Base-by-base conservation (phyloP, 2,797 vertebrate species). In the Lepidocolaptes lacrymiger region DNA sequence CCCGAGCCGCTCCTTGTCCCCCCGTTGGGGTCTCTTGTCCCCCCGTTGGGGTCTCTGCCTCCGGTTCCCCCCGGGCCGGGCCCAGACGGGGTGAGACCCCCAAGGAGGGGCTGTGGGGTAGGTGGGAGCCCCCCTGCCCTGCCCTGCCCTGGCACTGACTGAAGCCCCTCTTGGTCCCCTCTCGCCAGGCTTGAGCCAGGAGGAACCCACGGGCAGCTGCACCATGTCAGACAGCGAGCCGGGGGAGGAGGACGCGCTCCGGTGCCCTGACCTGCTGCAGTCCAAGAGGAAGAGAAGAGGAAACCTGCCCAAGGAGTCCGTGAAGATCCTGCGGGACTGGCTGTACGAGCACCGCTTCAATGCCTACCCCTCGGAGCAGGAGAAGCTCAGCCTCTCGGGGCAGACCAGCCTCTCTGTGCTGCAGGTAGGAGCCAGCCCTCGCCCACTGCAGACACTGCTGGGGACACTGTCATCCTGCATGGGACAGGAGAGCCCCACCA, bases 301-400 rank as follows among this genome's bases (percentile, higher is more conserved):
- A 80, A 99, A 99, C 92, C 98, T 99, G 64, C 99, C 99, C 37
- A 99, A 99, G 95, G 99, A 99, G 95, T 98, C 99, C 0, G 99
- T 99, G 93, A 98, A 99, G 97, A 99, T 99, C 89, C 98, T 99
- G 27, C 98, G 99, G n/a, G 98, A 98, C 97, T 99, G 99, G 99
- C 98, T 99, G 59, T 99, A 99, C 7, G 98, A 99, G 84, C 99
- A 99, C 86, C 98, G 99, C 84, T 99, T 99, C 97, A 99, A 99
- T 5, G 99, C 99, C 41, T 99, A 99, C 95, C 99, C 99, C 1
- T 99, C 99, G 0, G 99, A 99, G 96, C 98, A 99, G 95, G 99
- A 99, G 98, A 99, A 99, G 79, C 98, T 98, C 82, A 98, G 98
- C 82, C 98, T 99, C 85, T 99, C 99, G 0, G 98, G 97, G 34